Evolutionary conservation across 1,140 invertebrate species (phyloP).

Genomic region (Camponotus vicinus): DNA sequence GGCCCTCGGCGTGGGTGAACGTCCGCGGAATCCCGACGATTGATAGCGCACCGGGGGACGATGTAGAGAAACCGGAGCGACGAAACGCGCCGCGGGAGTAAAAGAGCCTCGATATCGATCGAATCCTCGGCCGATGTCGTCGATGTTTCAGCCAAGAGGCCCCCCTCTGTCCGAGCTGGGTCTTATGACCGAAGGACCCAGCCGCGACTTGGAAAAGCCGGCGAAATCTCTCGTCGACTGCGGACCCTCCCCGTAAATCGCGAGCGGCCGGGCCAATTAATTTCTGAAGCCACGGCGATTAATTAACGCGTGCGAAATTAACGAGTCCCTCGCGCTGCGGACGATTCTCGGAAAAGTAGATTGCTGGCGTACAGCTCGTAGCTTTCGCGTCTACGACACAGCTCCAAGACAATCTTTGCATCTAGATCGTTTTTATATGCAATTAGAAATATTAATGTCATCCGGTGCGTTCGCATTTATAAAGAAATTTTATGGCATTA

Average conservation of each 20-base stretch:
- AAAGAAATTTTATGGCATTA: too few species aligned
- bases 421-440: not conserved
- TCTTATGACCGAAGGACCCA: not conserved
- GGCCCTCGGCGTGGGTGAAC: slow-evolving; percentile 73
- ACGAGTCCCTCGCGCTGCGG: slow-evolving; percentile 23
- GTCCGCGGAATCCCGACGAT: slow-evolving; percentile 68
- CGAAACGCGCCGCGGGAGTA: slow-evolving; percentile 48
- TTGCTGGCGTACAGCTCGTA: not conserved
- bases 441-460: not conserved
- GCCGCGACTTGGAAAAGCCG: slow-evolving; percentile 51
- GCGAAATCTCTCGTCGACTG: slow-evolving; percentile 9
- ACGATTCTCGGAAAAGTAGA: slow-evolving; percentile 34
- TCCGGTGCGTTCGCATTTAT: not conserved
- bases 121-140: slow-evolving; percentile 42
- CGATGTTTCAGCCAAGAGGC: not conserved
- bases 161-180: slow-evolving; percentile 26
- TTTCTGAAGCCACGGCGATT: slow-evolving; percentile 41
- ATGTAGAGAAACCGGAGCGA: slow-evolving; percentile 58
- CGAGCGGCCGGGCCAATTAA: slow-evolving; percentile 47
- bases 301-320: slow-evolving; percentile 52
- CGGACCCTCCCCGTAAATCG: slow-evolving; percentile 9
- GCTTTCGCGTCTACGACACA: not conserved
- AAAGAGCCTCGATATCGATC: slow-evolving; percentile 71
- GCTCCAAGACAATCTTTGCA: not conserved
- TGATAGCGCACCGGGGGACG: slow-evolving; percentile 67